phyloP scores from a whole-genome alignment of 1,140 invertebrate genomes.

The Tetraneura akinire region DNA sequence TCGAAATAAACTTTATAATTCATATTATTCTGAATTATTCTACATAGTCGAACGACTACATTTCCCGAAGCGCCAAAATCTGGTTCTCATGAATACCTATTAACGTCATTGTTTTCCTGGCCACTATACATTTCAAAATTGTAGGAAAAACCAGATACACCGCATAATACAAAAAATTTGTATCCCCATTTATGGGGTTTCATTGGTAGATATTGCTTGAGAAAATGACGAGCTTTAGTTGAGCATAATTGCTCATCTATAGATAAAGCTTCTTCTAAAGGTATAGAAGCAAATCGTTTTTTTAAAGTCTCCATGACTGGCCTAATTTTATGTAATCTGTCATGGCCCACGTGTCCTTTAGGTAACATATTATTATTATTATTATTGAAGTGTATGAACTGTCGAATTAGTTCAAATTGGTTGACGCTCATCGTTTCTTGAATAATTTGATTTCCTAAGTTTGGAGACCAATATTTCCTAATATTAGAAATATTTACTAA shows the following conservation, averaged over 20 bases:
- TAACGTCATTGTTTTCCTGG: conserved; percentile 51
- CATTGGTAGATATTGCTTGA: no score
- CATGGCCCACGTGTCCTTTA: conserved; percentile 17
- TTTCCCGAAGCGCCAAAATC: conserved; percentile 53
- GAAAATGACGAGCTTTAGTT: conserved; percentile 53
- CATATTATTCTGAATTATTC: conserved; percentile 49
- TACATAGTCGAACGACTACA: conserved; percentile 52
- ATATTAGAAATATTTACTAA: no score
- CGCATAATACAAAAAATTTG: conserved; percentile 58
- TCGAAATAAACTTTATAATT: conserved; percentile 55
- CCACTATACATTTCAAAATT: conserved; percentile 58
- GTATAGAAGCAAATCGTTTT: conserved; percentile 39
- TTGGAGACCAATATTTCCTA: conserved; percentile 47
- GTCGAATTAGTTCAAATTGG: conserved; percentile 48
- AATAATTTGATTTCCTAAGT: conserved; percentile 45
- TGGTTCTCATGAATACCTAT: conserved; percentile 44
- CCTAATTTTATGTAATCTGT: conserved; percentile 50
- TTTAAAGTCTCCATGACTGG: conserved; percentile 43
- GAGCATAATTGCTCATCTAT: conserved; percentile 53
- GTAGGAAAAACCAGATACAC: conserved; percentile 58
- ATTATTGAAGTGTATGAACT: conserved; percentile 52
- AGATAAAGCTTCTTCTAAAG: conserved; percentile 39
- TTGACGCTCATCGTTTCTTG: conserved; percentile 45
- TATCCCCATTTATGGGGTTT: conserved; percentile 54
- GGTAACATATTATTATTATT: conserved; percentile 25